These are phyloP conservation scores for Macheiramphus alcinus DNA, from an alignment of 2,113 vertebrate genomes.

Conservation along the genomic window DNA sequence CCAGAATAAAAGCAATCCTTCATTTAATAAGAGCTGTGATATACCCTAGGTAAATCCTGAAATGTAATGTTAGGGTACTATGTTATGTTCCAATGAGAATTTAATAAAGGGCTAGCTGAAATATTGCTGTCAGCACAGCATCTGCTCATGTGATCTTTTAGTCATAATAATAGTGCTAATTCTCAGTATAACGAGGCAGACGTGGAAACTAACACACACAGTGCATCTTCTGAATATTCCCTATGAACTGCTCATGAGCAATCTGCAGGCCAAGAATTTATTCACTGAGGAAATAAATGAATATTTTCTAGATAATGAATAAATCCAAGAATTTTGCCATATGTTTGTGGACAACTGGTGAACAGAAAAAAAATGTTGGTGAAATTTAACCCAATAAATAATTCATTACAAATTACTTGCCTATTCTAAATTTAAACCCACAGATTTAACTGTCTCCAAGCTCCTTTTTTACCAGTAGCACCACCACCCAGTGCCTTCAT, in stretches of 20 bases:
- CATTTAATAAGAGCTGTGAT: neutral
- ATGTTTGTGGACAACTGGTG: constrained; percentile 52
- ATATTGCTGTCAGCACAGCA: constrained; percentile 50
- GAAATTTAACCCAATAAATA: constrained; percentile 46
- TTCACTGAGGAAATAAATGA: constrained; percentile 57
- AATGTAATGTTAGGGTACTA: neutral
- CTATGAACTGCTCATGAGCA: constrained; percentile 49
- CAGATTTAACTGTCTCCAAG: constrained; percentile 3
- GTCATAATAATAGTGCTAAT: constrained; percentile 56
- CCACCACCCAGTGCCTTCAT: neutral
- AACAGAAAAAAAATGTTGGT: constrained; percentile 15
- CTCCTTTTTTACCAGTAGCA: neutral
- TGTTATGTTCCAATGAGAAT: neutral
- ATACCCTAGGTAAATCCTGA: neutral
- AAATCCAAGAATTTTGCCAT: constrained; percentile 51
- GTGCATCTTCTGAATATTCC: constrained; percentile 15
- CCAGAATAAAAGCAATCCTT: neutral
- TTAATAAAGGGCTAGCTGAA: constrained; percentile 64
- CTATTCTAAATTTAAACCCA: constrained; percentile 30
- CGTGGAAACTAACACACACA: constrained; percentile 43
- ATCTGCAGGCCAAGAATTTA: constrained; percentile 39
- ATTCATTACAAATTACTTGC: constrained; percentile 22
- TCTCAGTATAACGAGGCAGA: constrained; percentile 47
- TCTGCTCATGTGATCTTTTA: constrained; percentile 56
- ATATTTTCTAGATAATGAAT: constrained; percentile 50